Evolutionary conservation across 2,113 vertebrate genomes (phyloP).

Genomic region (Galemys pyrenaicus): DNA sequence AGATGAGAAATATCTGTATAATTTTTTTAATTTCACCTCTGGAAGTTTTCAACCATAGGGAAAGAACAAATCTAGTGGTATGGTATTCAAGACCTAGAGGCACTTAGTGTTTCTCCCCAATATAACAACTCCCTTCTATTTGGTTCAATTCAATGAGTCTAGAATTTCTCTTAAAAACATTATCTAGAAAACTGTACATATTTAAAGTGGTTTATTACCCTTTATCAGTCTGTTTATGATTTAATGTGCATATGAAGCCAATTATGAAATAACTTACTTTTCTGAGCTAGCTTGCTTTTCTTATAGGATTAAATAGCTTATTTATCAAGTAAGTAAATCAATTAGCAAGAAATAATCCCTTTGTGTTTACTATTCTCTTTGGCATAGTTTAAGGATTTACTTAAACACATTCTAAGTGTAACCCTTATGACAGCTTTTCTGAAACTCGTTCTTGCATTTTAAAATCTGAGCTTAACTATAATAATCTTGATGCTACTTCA

Average conservation of each 20-base stretch:
- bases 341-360: not conserved
- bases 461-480: not conserved
- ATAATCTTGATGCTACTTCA: not conserved
- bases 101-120: not conserved
- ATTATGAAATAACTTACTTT: constrained; percentile 24
- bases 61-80: not conserved
- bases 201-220: not conserved
- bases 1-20: not conserved
- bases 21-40: not conserved
- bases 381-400: not conserved
- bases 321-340: not conserved
- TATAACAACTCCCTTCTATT: not conserved
- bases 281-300: constrained; percentile 17
- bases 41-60: not conserved
- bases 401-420: not conserved
- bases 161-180: not conserved
- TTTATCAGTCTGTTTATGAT: not conserved
- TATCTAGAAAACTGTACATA: not conserved
- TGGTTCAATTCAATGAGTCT: not conserved
- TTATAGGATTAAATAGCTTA: not conserved
- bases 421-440: constrained; percentile 8
- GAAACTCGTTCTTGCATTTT: constrained; percentile 5
- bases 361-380: too few relatives aligned
- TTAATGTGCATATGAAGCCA: not conserved
- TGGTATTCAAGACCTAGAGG: not conserved